Evolutionary conservation across 2,888 invertebrate genomes (phyloP).

Genomic region (Hirtodrosophila confusa): DNA sequence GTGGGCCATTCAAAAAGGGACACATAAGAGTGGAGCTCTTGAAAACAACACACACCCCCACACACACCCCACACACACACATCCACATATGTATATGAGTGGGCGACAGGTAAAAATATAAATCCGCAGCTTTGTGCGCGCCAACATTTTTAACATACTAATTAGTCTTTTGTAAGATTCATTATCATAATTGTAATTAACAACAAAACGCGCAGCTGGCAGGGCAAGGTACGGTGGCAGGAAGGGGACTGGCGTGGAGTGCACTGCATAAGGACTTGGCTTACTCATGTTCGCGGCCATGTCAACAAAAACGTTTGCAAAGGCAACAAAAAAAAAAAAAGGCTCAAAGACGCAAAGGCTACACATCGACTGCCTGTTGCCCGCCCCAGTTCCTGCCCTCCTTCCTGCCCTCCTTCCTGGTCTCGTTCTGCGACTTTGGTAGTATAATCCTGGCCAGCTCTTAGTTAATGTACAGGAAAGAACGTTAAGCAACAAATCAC

Average conservation of each 20-base stretch:
- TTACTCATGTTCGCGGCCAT: slow-evolving; percentile 39
- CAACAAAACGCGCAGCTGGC: slow-evolving; percentile 56
- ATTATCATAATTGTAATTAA: slow-evolving; percentile 80
- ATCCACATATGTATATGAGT: slow-evolving; percentile 12
- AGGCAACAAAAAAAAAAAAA: slow-evolving; percentile 15
- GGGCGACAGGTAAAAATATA: slow-evolving; percentile 55
- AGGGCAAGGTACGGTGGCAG: no score
- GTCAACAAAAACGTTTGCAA: slow-evolving; percentile 55
- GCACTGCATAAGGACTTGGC: slow-evolving; percentile 12
- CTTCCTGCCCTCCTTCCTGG: no score
- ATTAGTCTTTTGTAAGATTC: slow-evolving; percentile 78
- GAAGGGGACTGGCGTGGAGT: background rate
- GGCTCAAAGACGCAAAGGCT: slow-evolving; percentile 13
- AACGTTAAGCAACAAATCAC: slow-evolving; percentile 54
- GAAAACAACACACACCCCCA: slow-evolving; percentile 36
- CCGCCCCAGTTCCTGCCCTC: background rate
- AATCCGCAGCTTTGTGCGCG: slow-evolving; percentile 57
- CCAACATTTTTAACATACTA: slow-evolving; percentile 77
- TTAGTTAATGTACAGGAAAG: slow-evolving; percentile 13
- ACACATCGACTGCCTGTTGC: slow-evolving; percentile 16
- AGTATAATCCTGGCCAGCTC: slow-evolving; percentile 39
- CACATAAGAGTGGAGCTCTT: slow-evolving; percentile 56
- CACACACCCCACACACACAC: slow-evolving; percentile 13
- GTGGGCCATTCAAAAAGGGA: slow-evolving; percentile 37
- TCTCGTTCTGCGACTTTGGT: slow-evolving; percentile 24